Evolutionary conservation across 1,140 invertebrate genomes (phyloP).

Genomic region (Elymnias hypermnestra): DNA sequence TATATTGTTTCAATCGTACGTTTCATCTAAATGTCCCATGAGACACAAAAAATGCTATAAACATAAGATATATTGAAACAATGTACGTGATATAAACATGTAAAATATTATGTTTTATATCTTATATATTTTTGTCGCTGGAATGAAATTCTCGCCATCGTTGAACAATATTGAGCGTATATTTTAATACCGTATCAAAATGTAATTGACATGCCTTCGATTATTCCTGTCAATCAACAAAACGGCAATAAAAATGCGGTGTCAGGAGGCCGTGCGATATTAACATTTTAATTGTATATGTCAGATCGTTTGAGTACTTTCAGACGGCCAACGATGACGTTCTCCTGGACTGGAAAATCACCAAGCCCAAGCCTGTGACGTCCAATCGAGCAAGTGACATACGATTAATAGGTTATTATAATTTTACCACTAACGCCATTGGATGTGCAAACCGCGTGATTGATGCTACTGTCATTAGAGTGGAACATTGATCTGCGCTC

Average conservation of each 20-base stretch:
- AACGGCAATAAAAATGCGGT: slow-evolving; percentile 1
- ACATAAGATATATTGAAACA: no score
- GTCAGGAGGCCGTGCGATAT: slow-evolving; percentile 24
- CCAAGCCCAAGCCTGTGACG: slow-evolving; percentile 32
- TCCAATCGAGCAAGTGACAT: slow-evolving; percentile 51
- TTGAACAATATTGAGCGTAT: not conserved
- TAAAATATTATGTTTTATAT: no score
- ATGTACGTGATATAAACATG: no score
- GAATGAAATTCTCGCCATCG: no score
- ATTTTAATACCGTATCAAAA: no score
- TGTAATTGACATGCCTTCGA: not conserved
- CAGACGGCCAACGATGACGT: slow-evolving; percentile 21
- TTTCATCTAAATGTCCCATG: no score
- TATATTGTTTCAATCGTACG: no score
- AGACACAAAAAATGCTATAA: no score
- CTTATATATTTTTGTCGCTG: no score
- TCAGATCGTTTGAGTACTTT: slow-evolving; percentile 39
- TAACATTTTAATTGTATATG: slow-evolving; percentile 67
- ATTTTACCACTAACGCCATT: slow-evolving; percentile 36
- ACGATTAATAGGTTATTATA: slow-evolving; percentile 60
- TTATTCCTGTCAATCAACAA: slow-evolving; percentile 8
- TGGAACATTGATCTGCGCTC: no score
- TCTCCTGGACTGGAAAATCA: slow-evolving; percentile 43
- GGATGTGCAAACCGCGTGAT: no score
- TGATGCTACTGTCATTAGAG: no score